A percentile compares a stretch with the other conserved stretches of the same genome.
phyloP scores from a whole-genome alignment of 2,888 invertebrate species.

The Diarsia brunnea region DNA sequence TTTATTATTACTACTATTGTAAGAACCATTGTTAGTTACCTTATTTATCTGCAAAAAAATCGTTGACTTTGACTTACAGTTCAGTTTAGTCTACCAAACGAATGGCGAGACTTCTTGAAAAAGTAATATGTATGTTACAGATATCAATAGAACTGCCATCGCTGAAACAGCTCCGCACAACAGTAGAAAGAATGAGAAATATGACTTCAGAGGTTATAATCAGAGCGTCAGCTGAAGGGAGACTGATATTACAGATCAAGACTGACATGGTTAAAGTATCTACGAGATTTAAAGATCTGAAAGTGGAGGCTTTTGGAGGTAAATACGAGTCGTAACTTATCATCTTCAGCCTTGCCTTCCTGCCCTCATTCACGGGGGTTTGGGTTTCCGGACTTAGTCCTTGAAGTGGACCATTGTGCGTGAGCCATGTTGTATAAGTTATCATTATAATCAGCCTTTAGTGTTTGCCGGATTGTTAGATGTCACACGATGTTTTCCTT shows the following conservation, averaged over 20 bases:
- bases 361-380: too few relatives aligned
- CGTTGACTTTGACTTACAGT: too few relatives aligned
- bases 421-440: too few relatives aligned
- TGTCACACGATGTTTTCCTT: too few relatives aligned
- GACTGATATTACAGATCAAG: conserved; percentile 93
- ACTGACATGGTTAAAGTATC: conserved; percentile 95
- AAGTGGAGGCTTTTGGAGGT: conserved; percentile 92
- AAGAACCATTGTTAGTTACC: too few relatives aligned
- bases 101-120: neutral
- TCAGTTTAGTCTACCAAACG: neutral
- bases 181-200: conserved; percentile 96
- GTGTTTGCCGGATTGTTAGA: too few relatives aligned
- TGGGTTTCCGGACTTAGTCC: too few relatives aligned
- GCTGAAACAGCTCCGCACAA: conserved; percentile 93
- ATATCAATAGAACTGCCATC: conserved; percentile 95
- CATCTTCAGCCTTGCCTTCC: too few relatives aligned
- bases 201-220: conserved; percentile 94
- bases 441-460: too few relatives aligned
- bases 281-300: conserved; percentile 94
- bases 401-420: too few relatives aligned
- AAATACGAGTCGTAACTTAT: conserved; percentile 28
- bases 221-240: conserved; percentile 93
- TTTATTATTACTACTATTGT: too few relatives aligned
- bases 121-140: conserved; percentile 83
- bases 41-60: too few relatives aligned